phyloP scores from a whole-genome alignment of 2,113 vertebrate species.

The Chamaea fasciata region DNA sequence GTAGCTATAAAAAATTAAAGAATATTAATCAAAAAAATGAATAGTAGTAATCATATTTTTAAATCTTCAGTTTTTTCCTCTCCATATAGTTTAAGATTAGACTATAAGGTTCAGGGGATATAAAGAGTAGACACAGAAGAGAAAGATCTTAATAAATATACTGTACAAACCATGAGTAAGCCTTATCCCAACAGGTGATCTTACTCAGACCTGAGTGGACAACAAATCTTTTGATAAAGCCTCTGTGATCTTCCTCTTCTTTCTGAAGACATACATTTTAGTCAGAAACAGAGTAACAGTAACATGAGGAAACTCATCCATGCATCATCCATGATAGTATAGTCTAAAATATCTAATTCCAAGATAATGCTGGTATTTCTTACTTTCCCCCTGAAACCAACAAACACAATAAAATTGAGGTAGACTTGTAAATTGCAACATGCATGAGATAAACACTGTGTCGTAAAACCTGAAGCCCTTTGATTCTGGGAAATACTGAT shows the following conservation, averaged over 20 bases:
- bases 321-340: background rate
- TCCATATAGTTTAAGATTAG: background rate
- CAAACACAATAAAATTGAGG: background rate
- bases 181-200: background rate
- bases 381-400: background rate
- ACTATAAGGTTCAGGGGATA: background rate
- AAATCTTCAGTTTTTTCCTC: background rate
- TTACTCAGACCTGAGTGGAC: background rate
- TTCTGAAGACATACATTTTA: slow-evolving; percentile 25
- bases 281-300: background rate
- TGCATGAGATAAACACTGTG: background rate
- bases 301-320: background rate
- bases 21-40: background rate
- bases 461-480: background rate
- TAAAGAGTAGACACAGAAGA: background rate
- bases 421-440: background rate
- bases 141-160: background rate
- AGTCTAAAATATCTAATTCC: background rate
- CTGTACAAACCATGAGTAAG: background rate
- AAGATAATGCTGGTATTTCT: background rate
- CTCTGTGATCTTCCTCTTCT: background rate
- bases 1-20: background rate
- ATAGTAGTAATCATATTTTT: background rate
- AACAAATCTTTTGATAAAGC: background rate
- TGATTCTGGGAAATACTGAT: background rate